A percentile compares a stretch with the other conserved stretches of the same genome.
Evolutionary conservation across 2,797 vertebrate species (phyloP).

Genomic region (Squalus acanthias): DNA sequence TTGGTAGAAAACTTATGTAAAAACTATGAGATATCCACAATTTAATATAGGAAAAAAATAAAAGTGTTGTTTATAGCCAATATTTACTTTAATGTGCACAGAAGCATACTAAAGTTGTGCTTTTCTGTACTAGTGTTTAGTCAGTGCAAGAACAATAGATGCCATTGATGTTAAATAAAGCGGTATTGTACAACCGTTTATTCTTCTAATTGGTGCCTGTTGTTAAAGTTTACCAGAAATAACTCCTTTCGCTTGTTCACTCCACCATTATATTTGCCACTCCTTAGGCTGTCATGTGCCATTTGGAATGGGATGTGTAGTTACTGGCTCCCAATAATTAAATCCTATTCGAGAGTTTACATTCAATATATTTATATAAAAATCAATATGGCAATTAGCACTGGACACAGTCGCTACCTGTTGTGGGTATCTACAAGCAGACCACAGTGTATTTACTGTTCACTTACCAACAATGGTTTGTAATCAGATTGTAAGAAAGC

Average conservation of each 20-base stretch:
- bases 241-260: not conserved
- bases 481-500: not conserved
- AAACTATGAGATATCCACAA: not conserved
- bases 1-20: not conserved
- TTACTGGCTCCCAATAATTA: not conserved
- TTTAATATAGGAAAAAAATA: not conserved
- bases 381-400: not conserved
- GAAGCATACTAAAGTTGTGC: not conserved
- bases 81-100: not conserved
- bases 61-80: not conserved
- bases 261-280: not conserved
- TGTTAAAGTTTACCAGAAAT: slow-evolving; percentile 13
- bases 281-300: not conserved
- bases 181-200: not conserved
- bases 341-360: not conserved
- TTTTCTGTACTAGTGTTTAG: not conserved
- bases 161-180: not conserved
- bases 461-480: not conserved
- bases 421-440: not conserved
- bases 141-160: slow-evolving; percentile 18
- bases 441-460: not conserved
- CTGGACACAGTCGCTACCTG: not conserved
- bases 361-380: slow-evolving; percentile 5
- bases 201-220: not conserved
- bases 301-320: not conserved